A percentile compares a stretch with the other conserved stretches of the same genome.
These are phyloP conservation scores for Phytoseiulus persimilis DNA, from an alignment of 2,888 invertebrate genomes.

Conservation along the genomic window DNA sequence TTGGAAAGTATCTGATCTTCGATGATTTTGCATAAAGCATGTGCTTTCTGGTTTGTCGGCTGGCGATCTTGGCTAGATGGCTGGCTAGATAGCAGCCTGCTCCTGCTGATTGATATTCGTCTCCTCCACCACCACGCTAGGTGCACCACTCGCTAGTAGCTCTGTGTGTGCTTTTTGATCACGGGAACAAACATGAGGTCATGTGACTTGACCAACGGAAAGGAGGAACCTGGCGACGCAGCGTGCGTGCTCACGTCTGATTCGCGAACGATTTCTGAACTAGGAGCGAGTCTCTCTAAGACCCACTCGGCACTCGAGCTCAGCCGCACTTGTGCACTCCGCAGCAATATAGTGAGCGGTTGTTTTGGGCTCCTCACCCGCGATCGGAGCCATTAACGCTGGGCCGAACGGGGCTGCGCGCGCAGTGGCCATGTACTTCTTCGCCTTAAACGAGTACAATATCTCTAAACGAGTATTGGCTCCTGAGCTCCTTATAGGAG, in stretches of 20 bases:
- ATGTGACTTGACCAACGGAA: conserved; percentile 15
- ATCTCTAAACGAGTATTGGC: no score
- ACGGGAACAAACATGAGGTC: conserved; percentile 37
- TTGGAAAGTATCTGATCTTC: neutral
- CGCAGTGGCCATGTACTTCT: neutral
- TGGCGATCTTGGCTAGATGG: neutral
- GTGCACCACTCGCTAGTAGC: neutral
- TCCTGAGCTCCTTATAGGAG: no score
- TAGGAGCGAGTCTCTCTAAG: neutral
- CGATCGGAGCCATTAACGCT: neutral
- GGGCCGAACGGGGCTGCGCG: neutral
- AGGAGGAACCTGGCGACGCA: neutral
- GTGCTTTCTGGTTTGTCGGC: neutral
- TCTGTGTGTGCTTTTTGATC: conserved; percentile 13
- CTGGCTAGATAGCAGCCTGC: neutral
- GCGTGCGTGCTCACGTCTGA: neutral
- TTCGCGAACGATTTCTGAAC: neutral
- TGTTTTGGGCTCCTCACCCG: neutral
- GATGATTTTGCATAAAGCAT: neutral
- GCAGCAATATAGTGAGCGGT: neutral
- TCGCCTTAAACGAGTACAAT: no score
- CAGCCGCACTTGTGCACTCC: neutral
- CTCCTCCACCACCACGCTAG: neutral
- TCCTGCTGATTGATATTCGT: neutral
- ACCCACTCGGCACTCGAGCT: no score